Evolutionary conservation across 2,888 invertebrate genomes (phyloP), one percentile per base, ranked within the genome.

Genomic region (Ophioninae sp.): DNA sequence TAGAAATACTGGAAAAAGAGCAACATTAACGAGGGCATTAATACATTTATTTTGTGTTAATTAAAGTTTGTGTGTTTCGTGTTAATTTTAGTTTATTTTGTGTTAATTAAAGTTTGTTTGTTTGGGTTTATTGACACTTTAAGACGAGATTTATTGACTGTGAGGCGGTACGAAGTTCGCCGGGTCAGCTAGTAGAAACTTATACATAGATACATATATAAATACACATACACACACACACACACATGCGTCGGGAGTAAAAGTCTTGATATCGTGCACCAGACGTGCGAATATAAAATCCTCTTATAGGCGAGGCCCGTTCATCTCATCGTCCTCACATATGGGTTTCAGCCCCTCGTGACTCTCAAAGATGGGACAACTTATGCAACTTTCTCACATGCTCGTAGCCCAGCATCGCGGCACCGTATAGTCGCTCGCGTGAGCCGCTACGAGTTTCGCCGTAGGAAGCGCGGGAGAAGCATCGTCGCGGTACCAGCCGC

Each of bases 201-300:
- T n/a, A n/a, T n/a, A n/a, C n/a, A n/a, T n/a, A n/a, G 13, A 44
- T 2, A 44, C 13, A 2, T 44, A 10, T 44, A 44, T 44, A 44
- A 5, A 44, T 44, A 44, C 9, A 6, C 17, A 13, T 13, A 51
- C 5, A 51, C 13, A 17, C 6, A 51, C 3, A 51, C 10, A 51
- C 17, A 51, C 17, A 51, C 17, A 13, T 51, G 51, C 17, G 6
- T 13, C 13, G 51, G 17, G 6, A 13, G 51, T 51, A 51, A 51
- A 56, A 71, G 23, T 71, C 20, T 51, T 22, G 20, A 63, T 83
- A 83, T 86, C 81, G 75, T 78, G 76, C 84, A 81, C 83, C 81
- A 72, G 72, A 61, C 63, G 23, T 13, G 67, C 41, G 44, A 51
- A 72, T 76, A 41, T 22, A 22, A 72, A 80, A 72, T 65, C 71